Conservation (phyloP, 1,140 invertebrate genomes). For the Bombus superbus region DNA sequence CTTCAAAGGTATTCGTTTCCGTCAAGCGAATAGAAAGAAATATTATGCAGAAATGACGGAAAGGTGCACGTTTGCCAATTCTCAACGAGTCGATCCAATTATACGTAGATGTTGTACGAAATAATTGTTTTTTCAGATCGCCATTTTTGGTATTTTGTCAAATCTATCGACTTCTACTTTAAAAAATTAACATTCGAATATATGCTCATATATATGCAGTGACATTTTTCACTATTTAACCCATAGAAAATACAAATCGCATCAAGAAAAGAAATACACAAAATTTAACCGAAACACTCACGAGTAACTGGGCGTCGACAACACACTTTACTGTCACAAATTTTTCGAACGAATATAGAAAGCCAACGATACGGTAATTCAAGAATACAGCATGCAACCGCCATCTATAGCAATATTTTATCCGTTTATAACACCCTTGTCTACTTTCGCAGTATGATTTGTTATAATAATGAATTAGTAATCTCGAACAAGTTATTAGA, state of each 20-base stretch:
- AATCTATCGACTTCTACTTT: slow-evolving; percentile 39
- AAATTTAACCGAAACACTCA: slow-evolving; percentile 72
- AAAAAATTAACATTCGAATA: neutral
- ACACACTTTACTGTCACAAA: slow-evolving; percentile 64
- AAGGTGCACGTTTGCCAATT: neutral
- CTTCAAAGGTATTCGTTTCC: neutral
- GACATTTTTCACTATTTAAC: neutral
- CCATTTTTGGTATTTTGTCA: slow-evolving; percentile 74
- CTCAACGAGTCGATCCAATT: slow-evolving; percentile 7
- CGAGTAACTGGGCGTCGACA: slow-evolving; percentile 79
- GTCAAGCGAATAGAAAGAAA: neutral
- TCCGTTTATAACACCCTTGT: neutral
- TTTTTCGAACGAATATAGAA: slow-evolving; percentile 39
- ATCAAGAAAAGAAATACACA: slow-evolving; percentile 33
- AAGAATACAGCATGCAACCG: neutral
- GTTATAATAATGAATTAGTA: neutral
- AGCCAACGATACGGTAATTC: neutral
- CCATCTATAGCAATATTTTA: slow-evolving; percentile 9
- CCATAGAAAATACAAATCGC: neutral
- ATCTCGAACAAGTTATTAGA: neutral
- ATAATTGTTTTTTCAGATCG: slow-evolving; percentile 74
- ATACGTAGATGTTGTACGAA: slow-evolving; percentile 51
- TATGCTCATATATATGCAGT: neutral
- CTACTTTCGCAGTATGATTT: neutral
- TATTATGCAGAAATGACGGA: neutral